Percentiles rank a stretch among this genome's conserved stretches.
Conservation (phyloP, 2,113 vertebrate genomes). For the Proterorhinus semilunaris region DNA sequence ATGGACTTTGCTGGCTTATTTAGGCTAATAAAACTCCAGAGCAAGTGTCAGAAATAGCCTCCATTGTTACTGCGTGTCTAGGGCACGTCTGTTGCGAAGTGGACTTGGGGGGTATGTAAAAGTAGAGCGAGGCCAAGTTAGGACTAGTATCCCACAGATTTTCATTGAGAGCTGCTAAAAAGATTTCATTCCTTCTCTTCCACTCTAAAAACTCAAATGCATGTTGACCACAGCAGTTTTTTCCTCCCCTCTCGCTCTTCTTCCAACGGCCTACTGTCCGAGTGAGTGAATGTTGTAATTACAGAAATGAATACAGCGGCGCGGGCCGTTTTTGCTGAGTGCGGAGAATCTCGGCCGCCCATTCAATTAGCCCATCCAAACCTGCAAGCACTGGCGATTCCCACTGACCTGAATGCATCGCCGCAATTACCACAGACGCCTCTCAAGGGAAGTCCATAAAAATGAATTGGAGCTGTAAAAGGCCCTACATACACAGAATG, state of each 20-base stretch:
- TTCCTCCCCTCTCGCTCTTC: background rate
- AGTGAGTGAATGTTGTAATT: conserved; percentile 47
- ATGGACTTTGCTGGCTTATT: no score
- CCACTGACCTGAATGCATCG: conserved; percentile 54
- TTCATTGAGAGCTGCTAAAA: background rate
- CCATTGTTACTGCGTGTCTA: no score
- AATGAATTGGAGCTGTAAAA: conserved; percentile 48
- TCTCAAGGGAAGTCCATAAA: conserved; percentile 53
- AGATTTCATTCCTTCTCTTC: no score
- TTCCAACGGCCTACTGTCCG: conserved; percentile 1
- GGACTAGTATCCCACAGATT: no score
- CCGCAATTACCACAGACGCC: conserved; percentile 50
- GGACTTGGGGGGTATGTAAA: no score
- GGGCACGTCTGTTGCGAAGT: no score
- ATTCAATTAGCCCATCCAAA: conserved; percentile 57
- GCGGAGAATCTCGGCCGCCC: conserved; percentile 25
- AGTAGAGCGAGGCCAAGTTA: no score
- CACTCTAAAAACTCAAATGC: background rate
- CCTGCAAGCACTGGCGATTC: conserved; percentile 58
- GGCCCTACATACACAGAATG: conserved; percentile 14
- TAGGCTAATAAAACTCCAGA: no score
- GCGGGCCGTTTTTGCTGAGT: conserved; percentile 47
- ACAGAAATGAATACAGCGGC: conserved; percentile 49
- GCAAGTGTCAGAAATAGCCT: no score
- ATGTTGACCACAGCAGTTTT: conserved; percentile 4